Evolutionary conservation across 1,140 invertebrate genomes (phyloP), one percentile per base, ranked within the genome.

Genomic region (Dendroctonus valens): DNA sequence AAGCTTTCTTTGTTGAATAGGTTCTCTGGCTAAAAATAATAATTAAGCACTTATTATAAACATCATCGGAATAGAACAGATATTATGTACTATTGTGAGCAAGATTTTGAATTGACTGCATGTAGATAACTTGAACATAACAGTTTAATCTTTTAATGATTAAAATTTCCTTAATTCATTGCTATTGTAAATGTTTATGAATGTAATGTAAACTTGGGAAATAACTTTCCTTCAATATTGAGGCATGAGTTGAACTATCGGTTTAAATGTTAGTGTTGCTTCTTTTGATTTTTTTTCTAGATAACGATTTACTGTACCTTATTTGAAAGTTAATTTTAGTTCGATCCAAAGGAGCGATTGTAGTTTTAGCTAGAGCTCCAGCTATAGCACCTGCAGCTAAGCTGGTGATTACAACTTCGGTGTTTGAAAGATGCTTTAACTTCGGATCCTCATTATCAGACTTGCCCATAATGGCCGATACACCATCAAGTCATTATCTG

Each of bases 271-370:
- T n/a, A n/a, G n/a, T 52, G 11, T 52, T 15, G 50, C 11, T 52
- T 9, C 0, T 55, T 55, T 44, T 4, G 4, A 5, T 26, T 11
- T 0, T 40, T 41, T 42, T 39, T 26, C 26, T 26, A 26, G 26
- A 26, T 26, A 26, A 26, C 1, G 3, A 26, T 26, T 26, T 26
- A 26, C 3, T 75, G 80, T 79, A 89, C 83, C 88, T 87, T 69
- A 86, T 88, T 81, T 99, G 97, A 81, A 99, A 99, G 83, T 96
- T 96, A 59, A 99, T 99, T 85, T 99, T 99, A 59, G 95, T 96
- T 64, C 97, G 83, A 82, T 99, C 97, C 12, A 99, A 81, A 3
- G 97, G 97, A 3, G 97, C 97, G 73, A 99, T 98, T 8, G 87
- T 86, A 0, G 96, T 97, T 82, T 99, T 99, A 5, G 97, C 97